Conservation (phyloP, 2,888 invertebrate genomes). For the Mythimna impura region DNA sequence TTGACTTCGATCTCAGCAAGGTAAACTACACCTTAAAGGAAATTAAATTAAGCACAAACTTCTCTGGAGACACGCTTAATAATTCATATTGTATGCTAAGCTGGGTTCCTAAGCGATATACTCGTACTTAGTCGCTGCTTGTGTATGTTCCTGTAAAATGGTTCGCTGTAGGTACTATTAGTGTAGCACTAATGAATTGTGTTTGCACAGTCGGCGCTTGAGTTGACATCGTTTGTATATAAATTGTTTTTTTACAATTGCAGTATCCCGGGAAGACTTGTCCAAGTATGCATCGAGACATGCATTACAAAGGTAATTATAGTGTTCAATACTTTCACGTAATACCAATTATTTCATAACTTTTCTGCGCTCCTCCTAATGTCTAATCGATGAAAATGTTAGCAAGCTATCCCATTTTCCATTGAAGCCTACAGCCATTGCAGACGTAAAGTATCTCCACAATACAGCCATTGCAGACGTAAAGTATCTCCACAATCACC, state of each 20-base stretch:
- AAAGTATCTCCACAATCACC: constrained; percentile 54
- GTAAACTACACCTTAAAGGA: constrained; percentile 78
- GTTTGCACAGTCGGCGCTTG: constrained; percentile 35
- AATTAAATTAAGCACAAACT: constrained; percentile 58
- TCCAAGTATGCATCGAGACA: constrained; percentile 97
- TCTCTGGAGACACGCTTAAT: constrained; percentile 52
- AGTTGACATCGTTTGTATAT: constrained; percentile 49
- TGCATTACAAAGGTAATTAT: constrained; percentile 95
- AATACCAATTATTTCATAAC: not conserved
- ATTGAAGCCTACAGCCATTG: constrained; percentile 32
- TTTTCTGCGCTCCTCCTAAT: not conserved
- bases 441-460: constrained; percentile 50
- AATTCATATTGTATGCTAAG: constrained; percentile 68
- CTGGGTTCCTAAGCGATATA: constrained; percentile 63
- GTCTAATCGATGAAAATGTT: constrained; percentile 5
- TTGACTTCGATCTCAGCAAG: constrained; percentile 97
- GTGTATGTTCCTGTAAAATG: constrained; percentile 59
- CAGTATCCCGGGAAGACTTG: constrained; percentile 95
- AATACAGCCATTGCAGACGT: constrained; percentile 43
- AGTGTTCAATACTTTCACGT: not conserved
- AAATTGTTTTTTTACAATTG: constrained; percentile 71
- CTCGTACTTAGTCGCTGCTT: constrained; percentile 61
- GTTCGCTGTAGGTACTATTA: constrained; percentile 50
- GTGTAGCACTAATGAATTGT: constrained; percentile 58
- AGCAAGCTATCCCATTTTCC: constrained; percentile 28